Conservation (phyloP, 1,140 invertebrate genomes). For the Drosophila quadrilineata region DNA sequence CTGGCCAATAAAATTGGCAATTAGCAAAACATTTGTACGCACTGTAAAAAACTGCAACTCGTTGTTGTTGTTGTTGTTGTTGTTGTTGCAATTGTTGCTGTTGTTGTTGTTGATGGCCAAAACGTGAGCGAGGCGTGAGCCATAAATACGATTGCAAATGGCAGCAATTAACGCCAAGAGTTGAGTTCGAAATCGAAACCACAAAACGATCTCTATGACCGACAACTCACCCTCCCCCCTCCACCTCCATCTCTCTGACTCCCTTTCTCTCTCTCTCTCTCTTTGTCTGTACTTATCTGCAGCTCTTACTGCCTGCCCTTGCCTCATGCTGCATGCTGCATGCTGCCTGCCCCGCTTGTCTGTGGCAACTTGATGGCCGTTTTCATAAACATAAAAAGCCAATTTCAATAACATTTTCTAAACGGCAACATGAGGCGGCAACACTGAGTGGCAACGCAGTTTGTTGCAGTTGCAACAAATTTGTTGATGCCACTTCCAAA, state of each 20-base stretch:
- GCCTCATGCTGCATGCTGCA: too few species aligned
- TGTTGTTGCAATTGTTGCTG: constrained; percentile 10
- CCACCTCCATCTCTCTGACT: not conserved
- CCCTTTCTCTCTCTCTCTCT: not conserved
- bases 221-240: not conserved
- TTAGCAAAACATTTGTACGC: constrained; percentile 72
- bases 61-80: constrained; percentile 16
- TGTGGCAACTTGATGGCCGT: too few species aligned
- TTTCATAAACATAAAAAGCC: constrained; percentile 79
- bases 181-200: constrained; percentile 16
- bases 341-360: too few species aligned
- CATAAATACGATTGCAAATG: constrained; percentile 76
- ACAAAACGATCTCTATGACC: constrained; percentile 15
- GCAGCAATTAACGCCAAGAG: constrained; percentile 63
- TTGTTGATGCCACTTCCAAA: constrained; percentile 38
- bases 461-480: constrained; percentile 67
- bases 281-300: constrained; percentile 24
- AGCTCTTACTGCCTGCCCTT: too few species aligned
- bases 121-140: constrained; percentile 75
- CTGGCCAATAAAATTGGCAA: constrained; percentile 65
- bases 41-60: constrained; percentile 32
- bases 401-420: constrained; percentile 76
- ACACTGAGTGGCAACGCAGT: constrained; percentile 30
- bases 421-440: constrained; percentile 63
- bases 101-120: constrained; percentile 60